phyloP scores from a whole-genome alignment of 2,797 vertebrate species.

The Strix occidentalis region DNA sequence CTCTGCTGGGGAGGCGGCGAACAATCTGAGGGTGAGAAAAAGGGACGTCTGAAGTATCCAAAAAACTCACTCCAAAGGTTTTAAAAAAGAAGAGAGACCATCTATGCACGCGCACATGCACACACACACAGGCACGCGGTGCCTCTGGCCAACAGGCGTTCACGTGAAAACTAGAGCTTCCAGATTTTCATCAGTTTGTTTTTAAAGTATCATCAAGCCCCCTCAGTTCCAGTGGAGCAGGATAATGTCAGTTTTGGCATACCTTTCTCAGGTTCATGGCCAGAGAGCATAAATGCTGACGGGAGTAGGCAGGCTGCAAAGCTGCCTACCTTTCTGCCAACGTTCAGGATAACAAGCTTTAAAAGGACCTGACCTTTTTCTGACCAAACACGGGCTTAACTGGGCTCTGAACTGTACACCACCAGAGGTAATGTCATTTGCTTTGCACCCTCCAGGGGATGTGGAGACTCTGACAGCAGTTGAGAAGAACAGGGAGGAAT shows the following conservation, averaged over 20 bases:
- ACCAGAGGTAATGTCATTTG: neutral
- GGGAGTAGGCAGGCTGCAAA: neutral
- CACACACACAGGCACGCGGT: rapidly evolving
- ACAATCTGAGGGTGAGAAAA: slow-evolving; percentile 67
- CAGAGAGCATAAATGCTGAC: neutral
- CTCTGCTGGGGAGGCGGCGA: slow-evolving; percentile 66
- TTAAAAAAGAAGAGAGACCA: slow-evolving; percentile 52
- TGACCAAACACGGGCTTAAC: neutral
- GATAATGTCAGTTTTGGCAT: slow-evolving; percentile 39
- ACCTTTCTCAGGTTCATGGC: neutral
- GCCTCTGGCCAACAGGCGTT: slow-evolving; percentile 14
- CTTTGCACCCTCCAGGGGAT: neutral
- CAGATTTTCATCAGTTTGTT: slow-evolving; percentile 27
- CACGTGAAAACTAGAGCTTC: slow-evolving; percentile 27
- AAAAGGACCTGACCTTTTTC: neutral
- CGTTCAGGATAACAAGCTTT: neutral
- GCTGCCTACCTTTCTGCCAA: neutral
- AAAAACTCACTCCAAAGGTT: slow-evolving; percentile 60
- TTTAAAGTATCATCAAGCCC: slow-evolving; percentile 27
- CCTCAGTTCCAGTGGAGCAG: neutral
- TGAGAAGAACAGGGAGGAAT: neutral
- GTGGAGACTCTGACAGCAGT: neutral
- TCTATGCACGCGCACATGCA: neutral
- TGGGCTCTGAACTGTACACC: neutral
- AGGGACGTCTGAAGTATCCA: slow-evolving; percentile 63